These are phyloP conservation scores for Hyposoter didymator DNA, from an alignment of 2,888 invertebrate species.

Conservation along the genomic window DNA sequence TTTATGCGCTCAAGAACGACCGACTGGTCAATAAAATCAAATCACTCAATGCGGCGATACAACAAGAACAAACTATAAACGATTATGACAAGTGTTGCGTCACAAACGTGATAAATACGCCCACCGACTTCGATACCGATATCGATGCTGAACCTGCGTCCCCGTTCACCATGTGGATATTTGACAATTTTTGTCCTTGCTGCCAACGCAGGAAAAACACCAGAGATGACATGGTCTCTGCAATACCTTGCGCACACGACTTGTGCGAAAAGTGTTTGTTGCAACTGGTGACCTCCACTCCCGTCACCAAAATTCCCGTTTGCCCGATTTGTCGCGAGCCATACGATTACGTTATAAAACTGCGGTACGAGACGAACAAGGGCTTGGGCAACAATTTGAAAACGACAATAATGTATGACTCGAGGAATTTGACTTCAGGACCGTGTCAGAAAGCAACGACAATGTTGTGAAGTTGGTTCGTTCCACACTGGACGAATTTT, in stretches of 20 bases:
- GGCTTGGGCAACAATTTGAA: not conserved
- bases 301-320: not conserved
- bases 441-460: too few species aligned
- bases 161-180: not conserved
- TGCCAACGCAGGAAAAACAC: not conserved
- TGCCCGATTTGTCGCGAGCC: not conserved
- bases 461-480: too few species aligned
- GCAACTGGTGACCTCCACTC: not conserved
- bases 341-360: not conserved
- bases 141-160: not conserved
- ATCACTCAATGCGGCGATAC: not conserved
- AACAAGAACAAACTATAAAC: not conserved
- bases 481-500: too few species aligned
- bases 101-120: not conserved
- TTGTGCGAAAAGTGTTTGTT: slow-evolving; percentile 1
- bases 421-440: too few species aligned
- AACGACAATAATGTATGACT: too few species aligned
- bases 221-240: not conserved
- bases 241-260: not conserved
- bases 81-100: not conserved
- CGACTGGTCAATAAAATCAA: not conserved
- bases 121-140: not conserved
- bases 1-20: not conserved
- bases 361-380: not conserved
- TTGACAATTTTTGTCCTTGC: not conserved